Conservation (phyloP, 2,797 vertebrate genomes). For the Pseudochirops cupreus region DNA sequence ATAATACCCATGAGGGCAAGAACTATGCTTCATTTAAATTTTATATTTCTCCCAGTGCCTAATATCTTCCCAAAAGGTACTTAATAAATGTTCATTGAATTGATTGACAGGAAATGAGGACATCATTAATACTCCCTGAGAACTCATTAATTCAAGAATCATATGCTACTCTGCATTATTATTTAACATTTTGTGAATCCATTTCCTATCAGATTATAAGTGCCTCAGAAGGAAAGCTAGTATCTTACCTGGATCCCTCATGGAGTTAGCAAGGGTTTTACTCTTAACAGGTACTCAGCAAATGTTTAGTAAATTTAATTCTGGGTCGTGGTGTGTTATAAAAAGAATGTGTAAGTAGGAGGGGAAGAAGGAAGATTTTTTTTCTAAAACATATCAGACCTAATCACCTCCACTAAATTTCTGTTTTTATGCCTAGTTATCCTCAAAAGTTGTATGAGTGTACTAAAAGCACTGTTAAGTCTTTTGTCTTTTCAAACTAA, state of each 20-base stretch:
- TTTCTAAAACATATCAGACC: too few species aligned
- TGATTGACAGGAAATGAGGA: constrained; percentile 11
- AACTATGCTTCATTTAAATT: background rate
- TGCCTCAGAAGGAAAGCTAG: background rate
- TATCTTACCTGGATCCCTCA: background rate
- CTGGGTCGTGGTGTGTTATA: background rate
- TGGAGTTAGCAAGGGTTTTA: constrained; percentile 27
- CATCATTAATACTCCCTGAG: constrained; percentile 40
- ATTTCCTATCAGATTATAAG: background rate
- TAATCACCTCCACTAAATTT: too few species aligned
- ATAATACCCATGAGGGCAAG: background rate
- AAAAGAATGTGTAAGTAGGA: too few species aligned
- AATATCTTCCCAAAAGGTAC: background rate
- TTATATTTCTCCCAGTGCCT: background rate
- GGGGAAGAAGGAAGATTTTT: too few species aligned
- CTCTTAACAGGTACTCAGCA: background rate
- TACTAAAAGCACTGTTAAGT: background rate
- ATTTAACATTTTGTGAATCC: background rate
- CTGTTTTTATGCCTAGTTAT: too few species aligned
- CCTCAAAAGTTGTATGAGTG: background rate
- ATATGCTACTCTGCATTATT: background rate
- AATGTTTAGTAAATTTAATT: constrained; percentile 24
- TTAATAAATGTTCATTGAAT: background rate
- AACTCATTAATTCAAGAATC: background rate
- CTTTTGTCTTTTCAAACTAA: background rate